Conservation (phyloP, 1,140 invertebrate species). For the Brachionus calyciflorus region DNA sequence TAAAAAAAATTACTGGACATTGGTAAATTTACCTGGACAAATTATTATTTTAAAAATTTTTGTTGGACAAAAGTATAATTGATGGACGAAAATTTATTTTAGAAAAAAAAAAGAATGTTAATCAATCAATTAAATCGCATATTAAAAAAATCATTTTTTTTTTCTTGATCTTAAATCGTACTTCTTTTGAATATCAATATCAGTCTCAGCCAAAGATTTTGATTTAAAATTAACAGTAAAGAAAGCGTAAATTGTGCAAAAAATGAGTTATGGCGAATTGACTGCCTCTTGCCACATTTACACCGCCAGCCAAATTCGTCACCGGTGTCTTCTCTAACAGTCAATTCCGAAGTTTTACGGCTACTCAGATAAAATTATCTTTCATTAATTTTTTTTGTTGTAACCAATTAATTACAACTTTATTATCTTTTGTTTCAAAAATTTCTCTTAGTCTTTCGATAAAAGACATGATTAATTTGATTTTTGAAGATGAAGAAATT, state of each 20-base stretch:
- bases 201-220: no score
- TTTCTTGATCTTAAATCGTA: no score
- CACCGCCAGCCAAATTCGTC: background rate
- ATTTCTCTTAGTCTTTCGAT: slow-evolving; percentile 7
- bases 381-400: background rate
- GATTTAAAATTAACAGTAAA: background rate
- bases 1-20: no score
- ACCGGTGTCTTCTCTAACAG: background rate
- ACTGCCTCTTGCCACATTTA: slow-evolving; percentile 1
- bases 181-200: no score
- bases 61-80: no score
- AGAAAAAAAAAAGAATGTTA: no score
- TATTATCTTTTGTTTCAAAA: background rate
- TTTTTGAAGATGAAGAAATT: no score
- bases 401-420: slow-evolving; percentile 8
- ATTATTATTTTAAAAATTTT: no score
- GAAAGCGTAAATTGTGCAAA: background rate
- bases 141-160: no score
- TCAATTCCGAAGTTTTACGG: background rate
- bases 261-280: background rate
- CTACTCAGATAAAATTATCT: slow-evolving; percentile 1
- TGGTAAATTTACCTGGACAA: no score
- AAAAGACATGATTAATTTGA: background rate
- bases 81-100: no score
- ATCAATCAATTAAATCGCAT: no score